Conservation (phyloP, 2,888 invertebrate species). For the Gymnoscelis rufifasciata region DNA sequence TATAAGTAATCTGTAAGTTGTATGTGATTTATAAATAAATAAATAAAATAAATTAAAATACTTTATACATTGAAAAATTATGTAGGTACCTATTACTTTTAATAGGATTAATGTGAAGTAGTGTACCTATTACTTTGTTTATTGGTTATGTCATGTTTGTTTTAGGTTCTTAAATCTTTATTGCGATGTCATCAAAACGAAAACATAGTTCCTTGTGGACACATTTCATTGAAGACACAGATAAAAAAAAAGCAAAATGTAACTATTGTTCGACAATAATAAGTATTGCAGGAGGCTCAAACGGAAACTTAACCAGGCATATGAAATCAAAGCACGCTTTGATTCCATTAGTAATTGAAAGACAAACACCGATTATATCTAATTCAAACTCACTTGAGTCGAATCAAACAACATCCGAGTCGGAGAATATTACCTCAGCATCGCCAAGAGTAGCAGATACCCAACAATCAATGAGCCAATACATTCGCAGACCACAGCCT, state of each 20-base stretch:
- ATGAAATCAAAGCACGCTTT: not conserved
- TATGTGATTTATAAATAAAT: too few species aligned
- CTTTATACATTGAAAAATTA: too few species aligned
- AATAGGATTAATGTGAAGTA: too few species aligned
- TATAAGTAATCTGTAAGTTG: too few species aligned
- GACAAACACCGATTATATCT: not conserved
- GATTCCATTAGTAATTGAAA: not conserved
- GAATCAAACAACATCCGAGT: too few species aligned
- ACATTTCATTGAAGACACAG: not conserved
- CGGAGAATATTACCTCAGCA: not conserved
- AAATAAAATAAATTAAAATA: too few species aligned
- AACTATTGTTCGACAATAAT: not conserved
- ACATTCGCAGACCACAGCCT: not conserved
- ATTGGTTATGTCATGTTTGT: too few species aligned
- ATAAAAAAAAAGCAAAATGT: not conserved
- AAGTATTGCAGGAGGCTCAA: not conserved
- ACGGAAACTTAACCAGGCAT: not conserved
- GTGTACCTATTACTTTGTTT: too few species aligned
- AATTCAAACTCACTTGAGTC: not conserved
- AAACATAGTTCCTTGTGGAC: not conserved
- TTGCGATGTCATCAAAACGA: too few species aligned
- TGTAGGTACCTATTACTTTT: too few species aligned
- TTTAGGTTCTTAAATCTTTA: too few species aligned
- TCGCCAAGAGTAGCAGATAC: not conserved
- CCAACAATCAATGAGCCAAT: not conserved